Percentiles rank a stretch among this genome's conserved stretches.
These are phyloP conservation scores for Echinops telfairi DNA, from an alignment of 2,113 vertebrate genomes.

Conservation along the genomic window DNA sequence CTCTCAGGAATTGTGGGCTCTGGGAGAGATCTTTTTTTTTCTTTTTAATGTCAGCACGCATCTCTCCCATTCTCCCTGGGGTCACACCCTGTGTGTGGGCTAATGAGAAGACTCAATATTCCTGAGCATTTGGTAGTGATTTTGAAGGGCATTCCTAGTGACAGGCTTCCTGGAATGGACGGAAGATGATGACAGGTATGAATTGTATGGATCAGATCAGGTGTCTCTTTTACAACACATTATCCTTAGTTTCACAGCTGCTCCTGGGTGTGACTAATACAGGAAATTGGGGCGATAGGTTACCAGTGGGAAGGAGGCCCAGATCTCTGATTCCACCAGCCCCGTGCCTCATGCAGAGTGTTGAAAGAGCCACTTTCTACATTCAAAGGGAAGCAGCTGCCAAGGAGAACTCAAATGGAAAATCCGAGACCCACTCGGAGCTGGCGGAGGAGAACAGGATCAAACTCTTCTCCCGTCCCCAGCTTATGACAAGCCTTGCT, in stretches of 20 bases:
- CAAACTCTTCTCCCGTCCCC: constrained; percentile 23
- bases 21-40: constrained; percentile 33
- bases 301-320: constrained; percentile 5
- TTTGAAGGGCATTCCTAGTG: constrained; percentile 46
- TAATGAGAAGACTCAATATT: constrained; percentile 51
- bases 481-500: constrained; percentile 33
- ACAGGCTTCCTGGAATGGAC: constrained; percentile 52
- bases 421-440: constrained; percentile 1
- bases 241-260: constrained; percentile 64
- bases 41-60: constrained; percentile 24
- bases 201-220: constrained; percentile 61
- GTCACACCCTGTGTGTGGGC: constrained; percentile 27
- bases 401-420: constrained; percentile 56
- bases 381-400: constrained; percentile 63
- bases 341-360: constrained; percentile 64
- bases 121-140: constrained; percentile 37
- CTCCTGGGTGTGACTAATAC: neutral
- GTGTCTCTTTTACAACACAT: constrained; percentile 59
- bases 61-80: constrained; percentile 46
- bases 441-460: constrained; percentile 55
- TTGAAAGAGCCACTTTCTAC: constrained; percentile 69
- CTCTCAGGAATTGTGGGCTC: constrained; percentile 45
- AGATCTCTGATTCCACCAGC: constrained; percentile 69
- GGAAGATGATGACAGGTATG: neutral
- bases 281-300: constrained; percentile 46